phyloP scores from a whole-genome alignment of 2,888 invertebrate species.

The Agrochola macilenta region DNA sequence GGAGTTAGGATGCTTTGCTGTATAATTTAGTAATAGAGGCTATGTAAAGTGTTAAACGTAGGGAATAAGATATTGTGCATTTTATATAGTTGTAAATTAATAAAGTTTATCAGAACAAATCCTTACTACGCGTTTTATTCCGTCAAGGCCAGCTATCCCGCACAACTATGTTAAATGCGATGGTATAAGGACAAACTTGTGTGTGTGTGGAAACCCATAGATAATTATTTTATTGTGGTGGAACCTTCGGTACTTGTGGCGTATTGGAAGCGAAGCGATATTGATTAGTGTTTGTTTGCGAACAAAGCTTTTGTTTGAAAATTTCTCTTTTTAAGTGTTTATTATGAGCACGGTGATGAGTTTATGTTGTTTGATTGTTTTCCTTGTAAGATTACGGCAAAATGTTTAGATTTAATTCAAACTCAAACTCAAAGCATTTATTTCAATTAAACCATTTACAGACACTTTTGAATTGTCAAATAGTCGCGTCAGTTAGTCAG shows the following conservation, averaged over 20 bases:
- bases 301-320: background rate
- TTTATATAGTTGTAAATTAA: no score
- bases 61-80: no score
- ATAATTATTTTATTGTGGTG: constrained; percentile 66
- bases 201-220: constrained; percentile 75
- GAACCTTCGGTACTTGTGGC: constrained; percentile 65
- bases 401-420: background rate
- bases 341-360: background rate
- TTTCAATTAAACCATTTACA: no score
- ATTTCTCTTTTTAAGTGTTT: background rate
- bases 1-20: no score
- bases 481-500: no score
- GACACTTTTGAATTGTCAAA: no score
- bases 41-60: no score
- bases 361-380: background rate
- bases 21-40: no score
- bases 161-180: constrained; percentile 77
- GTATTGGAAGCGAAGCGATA: constrained; percentile 65
- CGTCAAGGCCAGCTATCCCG: no score
- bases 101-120: no score
- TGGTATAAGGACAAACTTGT: constrained; percentile 65
- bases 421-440: no score
- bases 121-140: no score
- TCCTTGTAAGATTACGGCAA: background rate
- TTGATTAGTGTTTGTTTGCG: background rate